phyloP scores from a whole-genome alignment of 2,797 vertebrate species.

The Enteromius mattozi region DNA sequence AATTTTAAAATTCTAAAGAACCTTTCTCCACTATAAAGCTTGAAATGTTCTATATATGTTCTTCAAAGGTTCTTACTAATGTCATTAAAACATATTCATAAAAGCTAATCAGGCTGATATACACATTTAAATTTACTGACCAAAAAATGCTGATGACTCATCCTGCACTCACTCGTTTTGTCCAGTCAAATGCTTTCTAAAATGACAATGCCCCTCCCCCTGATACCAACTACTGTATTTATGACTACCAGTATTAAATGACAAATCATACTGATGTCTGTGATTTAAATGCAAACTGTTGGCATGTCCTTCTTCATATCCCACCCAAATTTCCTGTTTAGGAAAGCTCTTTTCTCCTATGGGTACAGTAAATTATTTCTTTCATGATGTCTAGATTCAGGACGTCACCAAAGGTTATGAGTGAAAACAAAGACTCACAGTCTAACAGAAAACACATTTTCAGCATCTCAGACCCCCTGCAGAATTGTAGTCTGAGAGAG shows the following conservation, averaged over 20 bases:
- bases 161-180: not conserved
- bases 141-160: conserved; percentile 2
- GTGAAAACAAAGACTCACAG: conserved; percentile 2
- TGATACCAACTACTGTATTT: not conserved
- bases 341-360: not conserved
- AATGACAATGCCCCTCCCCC: not conserved
- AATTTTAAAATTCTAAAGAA: too few species aligned
- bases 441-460: conserved; percentile 5
- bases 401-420: not conserved
- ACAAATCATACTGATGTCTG: not conserved
- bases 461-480: not conserved
- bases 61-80: too few species aligned
- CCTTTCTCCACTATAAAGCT: too few species aligned
- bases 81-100: too few species aligned
- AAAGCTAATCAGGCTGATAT: not conserved
- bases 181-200: not conserved
- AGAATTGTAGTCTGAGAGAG: not conserved
- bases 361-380: not conserved
- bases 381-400: not conserved
- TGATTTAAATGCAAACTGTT: not conserved
- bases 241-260: not conserved
- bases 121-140: not conserved
- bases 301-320: not conserved
- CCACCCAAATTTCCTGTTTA: not conserved
- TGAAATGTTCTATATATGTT: too few species aligned